Percentiles rank a stretch among this genome's conserved stretches.
phyloP scores from a whole-genome alignment of 2,888 invertebrate species.

The Cephonodes hylas region DNA sequence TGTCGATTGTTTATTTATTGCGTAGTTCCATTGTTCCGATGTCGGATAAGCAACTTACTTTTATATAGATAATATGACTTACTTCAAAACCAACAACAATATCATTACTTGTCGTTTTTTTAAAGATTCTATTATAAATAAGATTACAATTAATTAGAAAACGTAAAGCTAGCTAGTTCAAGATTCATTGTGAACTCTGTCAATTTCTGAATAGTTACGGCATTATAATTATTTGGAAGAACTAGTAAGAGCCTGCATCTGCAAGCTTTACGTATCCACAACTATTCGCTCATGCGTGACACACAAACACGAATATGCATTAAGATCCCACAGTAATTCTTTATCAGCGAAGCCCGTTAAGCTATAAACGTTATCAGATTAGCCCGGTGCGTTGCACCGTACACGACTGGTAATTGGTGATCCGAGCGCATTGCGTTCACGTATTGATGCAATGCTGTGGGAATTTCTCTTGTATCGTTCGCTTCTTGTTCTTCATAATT shows the following conservation, averaged over 20 bases:
- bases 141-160: no score
- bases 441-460: conserved; percentile 6
- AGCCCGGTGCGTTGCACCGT: conserved; percentile 35
- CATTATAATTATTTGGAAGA: no score
- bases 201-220: no score
- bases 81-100: no score
- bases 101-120: no score
- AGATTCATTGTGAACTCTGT: no score
- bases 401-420: conserved; percentile 8
- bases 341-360: conserved; percentile 28
- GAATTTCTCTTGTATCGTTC: not conserved
- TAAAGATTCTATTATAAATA: no score
- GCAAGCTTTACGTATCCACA: not conserved
- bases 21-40: not conserved
- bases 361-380: conserved; percentile 41
- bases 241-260: no score
- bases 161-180: no score
- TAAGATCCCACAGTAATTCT: conserved; percentile 24
- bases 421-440: not conserved
- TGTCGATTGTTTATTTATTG: not conserved
- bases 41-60: not conserved
- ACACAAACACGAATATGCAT: conserved; percentile 23
- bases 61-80: no score
- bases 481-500: not conserved
- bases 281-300: conserved; percentile 5